These are phyloP conservation scores for Ammodytes marinus DNA, from an alignment of 2,113 vertebrate species.

Conservation along the genomic window DNA sequence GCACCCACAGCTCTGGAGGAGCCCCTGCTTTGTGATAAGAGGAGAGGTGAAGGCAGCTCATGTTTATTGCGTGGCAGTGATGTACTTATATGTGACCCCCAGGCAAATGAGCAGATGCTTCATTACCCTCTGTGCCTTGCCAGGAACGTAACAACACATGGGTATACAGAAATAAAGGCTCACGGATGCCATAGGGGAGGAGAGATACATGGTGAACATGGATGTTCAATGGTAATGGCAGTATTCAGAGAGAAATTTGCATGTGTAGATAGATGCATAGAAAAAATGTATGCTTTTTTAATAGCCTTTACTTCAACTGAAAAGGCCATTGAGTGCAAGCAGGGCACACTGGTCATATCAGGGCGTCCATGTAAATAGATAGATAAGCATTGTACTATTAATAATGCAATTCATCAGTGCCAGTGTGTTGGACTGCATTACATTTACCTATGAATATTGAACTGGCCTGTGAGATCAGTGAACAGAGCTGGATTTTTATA, in stretches of 20 bases:
- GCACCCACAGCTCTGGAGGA: slow-evolving; percentile 55
- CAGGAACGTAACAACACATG: slow-evolving; percentile 63
- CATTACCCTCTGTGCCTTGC: slow-evolving; percentile 69
- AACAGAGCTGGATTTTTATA: not conserved
- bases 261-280: slow-evolving; percentile 1
- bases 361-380: not conserved
- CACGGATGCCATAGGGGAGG: slow-evolving; percentile 23
- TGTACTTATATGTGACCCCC: slow-evolving; percentile 70
- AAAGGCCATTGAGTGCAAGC: too few relatives aligned
- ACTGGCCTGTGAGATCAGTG: not conserved
- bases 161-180: slow-evolving; percentile 55
- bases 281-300: not conserved
- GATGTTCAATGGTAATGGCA: slow-evolving; percentile 11
- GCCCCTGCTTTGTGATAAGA: slow-evolving; percentile 60
- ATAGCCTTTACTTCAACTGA: too few relatives aligned
- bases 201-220: slow-evolving; percentile 23
- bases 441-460: not conserved
- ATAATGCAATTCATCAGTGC: not conserved
- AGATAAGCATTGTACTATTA: not conserved
- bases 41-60: slow-evolving; percentile 63
- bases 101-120: slow-evolving; percentile 77
- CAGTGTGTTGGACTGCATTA: not conserved
- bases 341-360: too few relatives aligned
- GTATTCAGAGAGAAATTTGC: not conserved
- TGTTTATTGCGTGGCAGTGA: slow-evolving; percentile 64